These are phyloP conservation scores for Phocoena phocoena DNA, from an alignment of 2,113 vertebrate genomes.

Conservation along the genomic window DNA sequence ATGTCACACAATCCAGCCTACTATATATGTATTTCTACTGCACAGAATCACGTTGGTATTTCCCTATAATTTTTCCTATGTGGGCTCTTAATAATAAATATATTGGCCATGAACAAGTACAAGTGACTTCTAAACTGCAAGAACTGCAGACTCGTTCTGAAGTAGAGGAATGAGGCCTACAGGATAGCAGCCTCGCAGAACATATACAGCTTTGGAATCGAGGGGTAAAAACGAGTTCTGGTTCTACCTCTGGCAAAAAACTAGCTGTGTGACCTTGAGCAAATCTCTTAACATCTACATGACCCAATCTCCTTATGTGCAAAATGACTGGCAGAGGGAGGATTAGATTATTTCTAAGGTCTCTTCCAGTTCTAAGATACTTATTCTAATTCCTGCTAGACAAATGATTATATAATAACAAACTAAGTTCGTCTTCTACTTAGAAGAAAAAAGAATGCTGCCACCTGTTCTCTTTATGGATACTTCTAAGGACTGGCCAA, in stretches of 20 bases:
- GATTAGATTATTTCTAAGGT: slow-evolving; percentile 54
- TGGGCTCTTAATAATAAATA: not conserved
- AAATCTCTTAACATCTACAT: slow-evolving; percentile 35
- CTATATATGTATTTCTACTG: not conserved
- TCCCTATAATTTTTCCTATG: not conserved
- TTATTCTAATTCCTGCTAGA: slow-evolving; percentile 58
- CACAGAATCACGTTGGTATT: not conserved
- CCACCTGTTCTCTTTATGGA: not conserved
- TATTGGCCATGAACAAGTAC: not conserved
- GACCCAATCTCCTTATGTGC: slow-evolving; percentile 30
- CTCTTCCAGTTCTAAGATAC: slow-evolving; percentile 63
- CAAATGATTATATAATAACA: slow-evolving; percentile 45
- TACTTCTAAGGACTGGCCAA: not conserved
- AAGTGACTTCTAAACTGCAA: not conserved
- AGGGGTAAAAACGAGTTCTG: not conserved
- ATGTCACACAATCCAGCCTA: not conserved
- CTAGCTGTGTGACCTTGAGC: not conserved
- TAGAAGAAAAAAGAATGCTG: not conserved
- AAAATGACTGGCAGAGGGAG: slow-evolving; percentile 40
- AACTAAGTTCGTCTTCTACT: slow-evolving; percentile 2
- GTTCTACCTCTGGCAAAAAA: not conserved
- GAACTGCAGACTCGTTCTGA: not conserved
- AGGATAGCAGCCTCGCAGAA: not conserved
- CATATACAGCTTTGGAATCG: not conserved
- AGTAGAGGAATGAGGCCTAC: not conserved